Conservation (phyloP, 1,140 invertebrate species). For the Drosophila grimshawi region DNA sequence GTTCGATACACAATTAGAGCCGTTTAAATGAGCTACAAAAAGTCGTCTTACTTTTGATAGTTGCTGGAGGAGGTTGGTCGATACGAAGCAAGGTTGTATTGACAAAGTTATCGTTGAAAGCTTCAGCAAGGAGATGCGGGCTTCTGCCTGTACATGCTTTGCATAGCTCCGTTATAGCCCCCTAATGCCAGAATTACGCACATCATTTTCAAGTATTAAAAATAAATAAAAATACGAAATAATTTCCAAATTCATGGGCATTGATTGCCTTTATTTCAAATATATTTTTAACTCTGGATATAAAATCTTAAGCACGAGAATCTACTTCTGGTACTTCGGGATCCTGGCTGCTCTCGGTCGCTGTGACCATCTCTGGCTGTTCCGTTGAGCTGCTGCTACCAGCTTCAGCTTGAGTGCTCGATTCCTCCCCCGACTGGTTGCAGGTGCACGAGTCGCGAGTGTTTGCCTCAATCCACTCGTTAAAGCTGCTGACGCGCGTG, state of each 20-base stretch:
- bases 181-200: too few relatives aligned
- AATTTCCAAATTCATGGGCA: not conserved
- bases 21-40: not conserved
- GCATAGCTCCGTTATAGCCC: too few relatives aligned
- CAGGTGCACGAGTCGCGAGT: constrained; percentile 89
- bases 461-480: constrained; percentile 90
- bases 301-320: constrained; percentile 33
- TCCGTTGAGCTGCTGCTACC: constrained; percentile 30
- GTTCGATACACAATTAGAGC: not conserved
- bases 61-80: too few relatives aligned
- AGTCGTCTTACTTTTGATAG: too few relatives aligned
- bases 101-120: too few relatives aligned
- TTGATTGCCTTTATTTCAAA: constrained; percentile 40
- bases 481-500: constrained; percentile 90
- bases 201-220: too few relatives aligned
- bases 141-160: too few relatives aligned
- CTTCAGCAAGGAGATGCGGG: too few relatives aligned
- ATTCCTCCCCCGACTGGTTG: constrained; percentile 33
- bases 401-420: not conserved
- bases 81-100: too few relatives aligned
- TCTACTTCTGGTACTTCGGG: constrained; percentile 52
- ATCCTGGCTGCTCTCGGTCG: constrained; percentile 4
- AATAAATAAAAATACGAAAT: not conserved
- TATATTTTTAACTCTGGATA: not conserved
- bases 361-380: constrained; percentile 23